Base-by-base conservation (phyloP, 2,113 vertebrate species). In the Syngnathoides biaculeatus region DNA sequence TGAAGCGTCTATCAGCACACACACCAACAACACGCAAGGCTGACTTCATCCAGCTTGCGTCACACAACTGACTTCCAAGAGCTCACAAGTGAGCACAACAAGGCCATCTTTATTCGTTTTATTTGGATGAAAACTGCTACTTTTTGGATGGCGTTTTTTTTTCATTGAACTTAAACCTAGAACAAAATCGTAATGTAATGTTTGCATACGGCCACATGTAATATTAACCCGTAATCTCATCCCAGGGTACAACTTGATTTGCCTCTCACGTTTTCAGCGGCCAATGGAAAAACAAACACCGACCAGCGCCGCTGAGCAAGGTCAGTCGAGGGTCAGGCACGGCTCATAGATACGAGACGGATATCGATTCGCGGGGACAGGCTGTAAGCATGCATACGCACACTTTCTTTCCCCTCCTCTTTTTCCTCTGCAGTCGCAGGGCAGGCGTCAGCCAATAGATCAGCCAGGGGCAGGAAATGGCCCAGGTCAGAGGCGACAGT, bases 311-410 rank as follows among this genome's bases (percentile, higher is more conserved):
- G 74, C 81, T 64, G 79, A 80, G 80, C 84, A 85, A 89, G 87
- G 88, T 88, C 84, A 65, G 65, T 76, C 75, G 86, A 77, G 80
- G 88, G 89, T 91, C 82, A 88, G 82, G 78, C 83, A 76, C 83
- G 79, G 87, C 89, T 89, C 89, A 87, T 81, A 73, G 87, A 86
- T 89, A 85, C 77, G 85, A 89, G 88, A 86, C 77, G 69, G 86
- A 84, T 90, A 92, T 91, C 82, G 90, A 92, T 92, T 89, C 57
- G 39, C 76, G 78, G 82, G 86, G 89, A 92, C 89, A 86, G 77
- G 74, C 83, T 63, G 57, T 55, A 8, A 70, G 74, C 71, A 13
- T 65, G n/a, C 73, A 64, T 2, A 20, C 68, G 38, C 64, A 48
- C 74, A 24, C 63, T 64, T 68, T 76, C 68, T 65, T 73, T 73